Base-by-base conservation (phyloP, 2,888 invertebrate species). In the Stenolophus ochropezus region DNA sequence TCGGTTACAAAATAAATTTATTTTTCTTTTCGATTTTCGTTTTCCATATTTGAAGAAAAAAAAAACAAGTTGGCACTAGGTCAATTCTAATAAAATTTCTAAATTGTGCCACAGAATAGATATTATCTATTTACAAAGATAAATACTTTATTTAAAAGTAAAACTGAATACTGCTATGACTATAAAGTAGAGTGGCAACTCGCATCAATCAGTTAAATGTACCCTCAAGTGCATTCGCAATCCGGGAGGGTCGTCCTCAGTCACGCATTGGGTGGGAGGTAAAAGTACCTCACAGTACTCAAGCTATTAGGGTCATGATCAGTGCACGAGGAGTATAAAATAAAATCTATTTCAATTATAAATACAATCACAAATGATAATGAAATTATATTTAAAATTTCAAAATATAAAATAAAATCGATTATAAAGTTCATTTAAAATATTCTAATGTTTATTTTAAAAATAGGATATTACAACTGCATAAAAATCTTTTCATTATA, bases 231-330 rank as follows among this genome's bases (percentile, higher is more conserved):
- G 56, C 56, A 56, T 20, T 56, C 20, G 56, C 56, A 11, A 56
- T 56, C 56, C 56, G 8, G 56, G 18, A 21, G 20, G 20, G 20
- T 20, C 11, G 56, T 20, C 56, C 56, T 56, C 56, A 21, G 56
- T 56, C 56, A 56, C 56, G 56, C 56, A 20, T 20, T 8, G 56
- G 6, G 56, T 56, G 18, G 56, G 56, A 56, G 2, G 20, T 11
- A 11, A 56, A 8, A 53, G 16, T 51, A 51, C 56, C 56, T 20
- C 18, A 4, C 8, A 49, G 3, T 14, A 49, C 49, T 49, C 4
- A 14, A n/a, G 51, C 51, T 14, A 56, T 21, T 20, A 56, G 20
- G 56, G 18, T 56, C 56, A 56, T 56, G 56, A 56, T 56, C 56
- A 11, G 16, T 14, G 2, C 21, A 42, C 33, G 11, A 42, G 6